Conservation (phyloP, 1,140 invertebrate species). For the Akabosia matsudoensis region DNA sequence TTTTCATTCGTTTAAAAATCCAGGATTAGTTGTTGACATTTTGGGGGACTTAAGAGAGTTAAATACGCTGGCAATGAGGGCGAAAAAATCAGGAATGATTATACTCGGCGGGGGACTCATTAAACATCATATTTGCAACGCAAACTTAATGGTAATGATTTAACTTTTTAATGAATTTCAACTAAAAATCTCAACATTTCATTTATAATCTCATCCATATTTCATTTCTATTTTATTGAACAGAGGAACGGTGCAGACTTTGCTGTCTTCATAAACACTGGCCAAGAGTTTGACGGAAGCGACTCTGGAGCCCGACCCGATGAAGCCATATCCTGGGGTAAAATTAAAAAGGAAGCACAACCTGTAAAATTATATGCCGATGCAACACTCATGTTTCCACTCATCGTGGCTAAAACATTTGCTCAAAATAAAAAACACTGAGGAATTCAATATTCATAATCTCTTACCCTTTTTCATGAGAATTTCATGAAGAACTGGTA, state of each 20-base stretch:
- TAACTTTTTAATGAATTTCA: conserved; percentile 17
- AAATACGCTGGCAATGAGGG: conserved; percentile 93
- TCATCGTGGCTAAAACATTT: conserved; percentile 95
- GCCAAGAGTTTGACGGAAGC: conserved; percentile 95
- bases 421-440: conserved; percentile 57
- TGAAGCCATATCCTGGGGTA: conserved; percentile 98
- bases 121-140: conserved; percentile 99
- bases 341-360: conserved; percentile 80
- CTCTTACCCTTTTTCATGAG: too few relatives aligned
- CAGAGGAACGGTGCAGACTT: conserved; percentile 97
- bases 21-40: conserved; percentile 91
- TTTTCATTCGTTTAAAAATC: conserved; percentile 91
- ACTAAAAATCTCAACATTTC: conserved; percentile 20
- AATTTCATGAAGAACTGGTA: too few relatives aligned
- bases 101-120: conserved; percentile 94
- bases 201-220: neutral
- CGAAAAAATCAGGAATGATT: conserved; percentile 90
- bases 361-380: conserved; percentile 97
- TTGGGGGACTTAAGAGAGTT: conserved; percentile 82
- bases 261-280: conserved; percentile 95
- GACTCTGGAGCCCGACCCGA: conserved; percentile 96
- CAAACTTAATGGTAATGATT: conserved; percentile 91
- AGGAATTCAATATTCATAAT: too few relatives aligned
- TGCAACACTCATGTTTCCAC: conserved; percentile 89
- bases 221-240: conserved; percentile 46